Evolutionary conservation across 2,113 vertebrate genomes (phyloP), one percentile per base, ranked within the genome.

Genomic region (Orycteropus afer): DNA sequence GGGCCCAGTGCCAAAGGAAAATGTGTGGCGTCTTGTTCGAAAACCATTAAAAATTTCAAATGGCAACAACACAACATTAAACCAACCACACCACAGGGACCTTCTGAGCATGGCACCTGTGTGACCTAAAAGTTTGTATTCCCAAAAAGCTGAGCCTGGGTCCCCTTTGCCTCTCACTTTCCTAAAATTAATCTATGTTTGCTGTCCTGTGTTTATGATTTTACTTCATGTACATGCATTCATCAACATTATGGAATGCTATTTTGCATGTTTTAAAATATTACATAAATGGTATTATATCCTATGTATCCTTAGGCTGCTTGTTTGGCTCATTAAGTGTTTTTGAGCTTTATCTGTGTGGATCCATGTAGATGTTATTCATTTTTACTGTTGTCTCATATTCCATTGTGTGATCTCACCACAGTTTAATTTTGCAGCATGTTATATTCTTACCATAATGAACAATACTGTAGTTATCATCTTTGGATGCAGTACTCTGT

Each of bases 1-100:
- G 53, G 59, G 40, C 53, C 34, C 92, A 42, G 69, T 61, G n/a
- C 34, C 37, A 77, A 90, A 42, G 40, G 69, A 82, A 80, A 82
- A 82, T 34, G 3, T 59, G 69, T 76, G 29, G 42, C 49, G 23
- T 9, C 13, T 77, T 45, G 37, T 69, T 90, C 3, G 82, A 69
- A 88, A 71, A 42, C 83, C 78, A 57, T 82, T 32, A 76, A 55
- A 84, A 73, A 73, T 87, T 93, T 96, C 34, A 47, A 88, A 49
- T 0, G 0, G 32, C 0, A 10, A 74, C 23, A 53, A n/a, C 59
- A 53, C 42, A 74, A 81, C 40, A 49, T 63, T 67, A 61, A 51
- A 27, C 18, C 53, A 55, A 34, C 45, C 20, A 13, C 0, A 34
- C 45, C 20, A 13, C 0, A 0, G 79, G 22, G 79, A 4, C 11